These are phyloP conservation scores for Yoshiicerus persimilis DNA, from an alignment of 1,140 invertebrate species.

Conservation along the genomic window DNA sequence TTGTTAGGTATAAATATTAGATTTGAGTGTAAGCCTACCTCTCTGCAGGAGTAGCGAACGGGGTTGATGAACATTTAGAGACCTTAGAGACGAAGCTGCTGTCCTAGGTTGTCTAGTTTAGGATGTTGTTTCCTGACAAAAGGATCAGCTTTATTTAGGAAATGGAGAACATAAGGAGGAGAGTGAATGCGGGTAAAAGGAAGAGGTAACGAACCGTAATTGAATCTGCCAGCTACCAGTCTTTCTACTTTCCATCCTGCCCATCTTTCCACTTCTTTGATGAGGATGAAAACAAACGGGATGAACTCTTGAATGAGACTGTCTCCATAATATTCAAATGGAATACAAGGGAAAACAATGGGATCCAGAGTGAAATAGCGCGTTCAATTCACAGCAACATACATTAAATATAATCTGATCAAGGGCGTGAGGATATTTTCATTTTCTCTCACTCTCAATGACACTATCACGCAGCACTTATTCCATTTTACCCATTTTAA, in stretches of 20 bases:
- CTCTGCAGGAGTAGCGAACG: not conserved
- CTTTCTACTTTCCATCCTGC: constrained; percentile 11
- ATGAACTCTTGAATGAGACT: not conserved
- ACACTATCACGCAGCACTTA: not conserved
- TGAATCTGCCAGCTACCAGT: not conserved
- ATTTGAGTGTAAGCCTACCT: not conserved
- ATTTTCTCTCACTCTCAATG: not conserved
- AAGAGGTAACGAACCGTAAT: constrained; percentile 24
- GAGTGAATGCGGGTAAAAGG: constrained; percentile 23
- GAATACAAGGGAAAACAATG: not conserved
- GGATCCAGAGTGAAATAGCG: not conserved
- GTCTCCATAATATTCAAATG: not conserved
- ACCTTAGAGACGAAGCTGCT: not conserved
- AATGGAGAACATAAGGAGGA: not conserved
- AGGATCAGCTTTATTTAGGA: constrained; percentile 6
- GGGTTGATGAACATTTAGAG: not conserved
- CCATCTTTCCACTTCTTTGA: not conserved
- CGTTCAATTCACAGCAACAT: not conserved
- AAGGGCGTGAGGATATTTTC: constrained; percentile 1
- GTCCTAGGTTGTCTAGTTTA: not conserved
- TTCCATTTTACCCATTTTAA: not conserved
- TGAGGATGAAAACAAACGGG: constrained; percentile 12
- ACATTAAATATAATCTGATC: constrained; percentile 15
- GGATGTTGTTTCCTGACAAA: not conserved
- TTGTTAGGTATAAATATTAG: not conserved